Conservation (phyloP, 2,888 invertebrate species). For the Reticulitermes lucifugus region DNA sequence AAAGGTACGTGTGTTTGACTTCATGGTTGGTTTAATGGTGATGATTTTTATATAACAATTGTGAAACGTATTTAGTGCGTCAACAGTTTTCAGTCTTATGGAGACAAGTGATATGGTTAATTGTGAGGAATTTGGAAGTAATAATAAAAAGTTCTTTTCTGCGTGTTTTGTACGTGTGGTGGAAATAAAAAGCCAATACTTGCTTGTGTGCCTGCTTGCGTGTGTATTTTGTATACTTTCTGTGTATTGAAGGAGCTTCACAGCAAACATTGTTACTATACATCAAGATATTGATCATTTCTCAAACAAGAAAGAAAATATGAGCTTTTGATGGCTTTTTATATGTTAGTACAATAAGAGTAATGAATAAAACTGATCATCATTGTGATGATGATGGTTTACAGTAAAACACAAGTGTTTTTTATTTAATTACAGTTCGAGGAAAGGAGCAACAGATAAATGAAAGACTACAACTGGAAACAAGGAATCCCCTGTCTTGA, state of each 20-base stretch:
- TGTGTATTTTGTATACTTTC: constrained; percentile 27
- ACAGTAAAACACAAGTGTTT: constrained; percentile 18
- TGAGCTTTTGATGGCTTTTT: constrained; percentile 53
- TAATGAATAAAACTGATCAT: constrained; percentile 46
- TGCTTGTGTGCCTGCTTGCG: constrained; percentile 6
- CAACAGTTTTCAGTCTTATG: background rate
- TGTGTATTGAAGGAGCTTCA: constrained; percentile 14
- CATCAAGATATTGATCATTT: constrained; percentile 9
- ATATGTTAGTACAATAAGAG: constrained; percentile 51
- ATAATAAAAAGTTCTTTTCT: background rate
- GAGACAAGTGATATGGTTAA: constrained; percentile 13
- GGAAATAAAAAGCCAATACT: background rate
- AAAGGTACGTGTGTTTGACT: background rate
- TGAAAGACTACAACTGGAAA: no score
- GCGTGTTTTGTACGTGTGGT: constrained; percentile 3
- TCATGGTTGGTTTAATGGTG: background rate
- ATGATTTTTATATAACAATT: background rate
- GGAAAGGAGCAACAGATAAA: no score
- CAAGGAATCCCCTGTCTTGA: no score
- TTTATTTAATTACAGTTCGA: background rate
- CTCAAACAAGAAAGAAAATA: constrained; percentile 23
- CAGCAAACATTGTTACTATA: constrained; percentile 13
- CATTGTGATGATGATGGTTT: constrained; percentile 35
- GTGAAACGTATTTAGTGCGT: background rate
- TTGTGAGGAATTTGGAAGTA: background rate